Conservation (phyloP, 1,140 invertebrate genomes). For the Drosophila bocki region DNA sequence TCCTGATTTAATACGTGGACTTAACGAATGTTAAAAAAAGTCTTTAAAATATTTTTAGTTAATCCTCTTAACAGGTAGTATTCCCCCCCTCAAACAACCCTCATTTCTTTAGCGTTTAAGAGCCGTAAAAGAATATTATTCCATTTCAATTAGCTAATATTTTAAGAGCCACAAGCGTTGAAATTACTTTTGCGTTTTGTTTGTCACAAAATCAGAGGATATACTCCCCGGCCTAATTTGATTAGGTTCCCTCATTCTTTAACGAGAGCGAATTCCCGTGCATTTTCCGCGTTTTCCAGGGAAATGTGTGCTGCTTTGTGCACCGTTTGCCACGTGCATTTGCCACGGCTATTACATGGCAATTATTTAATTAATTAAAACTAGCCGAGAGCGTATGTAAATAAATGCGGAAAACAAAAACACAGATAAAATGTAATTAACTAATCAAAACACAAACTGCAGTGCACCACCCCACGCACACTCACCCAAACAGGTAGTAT, state of each 20-base stretch:
- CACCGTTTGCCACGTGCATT: slow-evolving; percentile 2
- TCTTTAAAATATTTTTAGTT: background rate
- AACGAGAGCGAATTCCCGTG: background rate
- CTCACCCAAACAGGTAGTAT: slow-evolving; percentile 4
- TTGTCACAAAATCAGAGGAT: slow-evolving; percentile 29
- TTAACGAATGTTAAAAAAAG: background rate
- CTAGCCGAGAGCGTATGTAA: slow-evolving; percentile 62
- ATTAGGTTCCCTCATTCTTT: slow-evolving; percentile 3
- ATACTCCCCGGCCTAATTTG: background rate
- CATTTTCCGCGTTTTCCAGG: slow-evolving; percentile 1
- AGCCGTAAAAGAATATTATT: slow-evolving; percentile 20
- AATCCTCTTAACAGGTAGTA: slow-evolving; percentile 12
- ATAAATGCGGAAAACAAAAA: slow-evolving; percentile 68
- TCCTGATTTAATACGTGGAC: background rate
- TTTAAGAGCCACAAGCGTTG: background rate
- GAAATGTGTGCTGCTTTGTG: slow-evolving; percentile 19
- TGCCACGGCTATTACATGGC: slow-evolving; percentile 46
- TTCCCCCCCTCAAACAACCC: background rate
- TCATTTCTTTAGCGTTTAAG: background rate
- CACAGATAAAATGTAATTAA: slow-evolving; percentile 77
- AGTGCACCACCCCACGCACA: slow-evolving; percentile 1
- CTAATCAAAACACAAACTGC: slow-evolving; percentile 74
- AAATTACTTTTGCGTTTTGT: background rate
- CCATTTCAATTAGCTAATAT: slow-evolving; percentile 22
- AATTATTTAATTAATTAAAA: slow-evolving; percentile 83